A percentile compares a stretch with the other conserved stretches of the same genome.
phyloP scores from a whole-genome alignment of 2,797 vertebrate genomes.

The Dendrocincla fuliginosa region DNA sequence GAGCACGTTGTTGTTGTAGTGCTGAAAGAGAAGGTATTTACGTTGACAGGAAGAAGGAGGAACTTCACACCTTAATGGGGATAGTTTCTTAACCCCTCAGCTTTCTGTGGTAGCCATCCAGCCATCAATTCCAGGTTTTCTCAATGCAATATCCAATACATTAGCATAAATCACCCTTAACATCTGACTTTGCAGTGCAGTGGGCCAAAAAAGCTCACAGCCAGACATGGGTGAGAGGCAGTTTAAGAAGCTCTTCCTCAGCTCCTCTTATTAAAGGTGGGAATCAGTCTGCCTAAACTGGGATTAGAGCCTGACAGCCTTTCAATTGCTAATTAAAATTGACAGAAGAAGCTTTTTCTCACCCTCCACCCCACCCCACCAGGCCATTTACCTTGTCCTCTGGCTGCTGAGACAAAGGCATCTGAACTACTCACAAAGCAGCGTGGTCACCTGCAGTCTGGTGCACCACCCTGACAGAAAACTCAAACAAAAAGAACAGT shows the following conservation, averaged over 20 bases:
- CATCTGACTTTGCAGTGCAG: not conserved
- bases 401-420: not conserved
- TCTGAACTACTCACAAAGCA: rapidly evolving
- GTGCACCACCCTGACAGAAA: not conserved
- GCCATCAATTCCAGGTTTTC: not conserved
- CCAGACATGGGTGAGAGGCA: not conserved
- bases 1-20: not conserved
- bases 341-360: not conserved
- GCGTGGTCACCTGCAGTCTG: rapidly evolving
- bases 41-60: not conserved
- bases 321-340: not conserved
- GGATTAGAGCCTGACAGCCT: not conserved
- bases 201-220: rapidly evolving
- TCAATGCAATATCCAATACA: rapidly evolving
- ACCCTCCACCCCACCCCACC: no score
- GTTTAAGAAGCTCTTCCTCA: not conserved
- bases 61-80: not conserved
- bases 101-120: not conserved
- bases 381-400: rapidly evolving
- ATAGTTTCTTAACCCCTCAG: not conserved
- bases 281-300: not conserved
- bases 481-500: not conserved
- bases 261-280: not conserved
- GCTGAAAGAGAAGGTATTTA: not conserved
- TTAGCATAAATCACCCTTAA: not conserved